Conservation (phyloP, 2,113 vertebrate species). For the Platycercus adscitus region DNA sequence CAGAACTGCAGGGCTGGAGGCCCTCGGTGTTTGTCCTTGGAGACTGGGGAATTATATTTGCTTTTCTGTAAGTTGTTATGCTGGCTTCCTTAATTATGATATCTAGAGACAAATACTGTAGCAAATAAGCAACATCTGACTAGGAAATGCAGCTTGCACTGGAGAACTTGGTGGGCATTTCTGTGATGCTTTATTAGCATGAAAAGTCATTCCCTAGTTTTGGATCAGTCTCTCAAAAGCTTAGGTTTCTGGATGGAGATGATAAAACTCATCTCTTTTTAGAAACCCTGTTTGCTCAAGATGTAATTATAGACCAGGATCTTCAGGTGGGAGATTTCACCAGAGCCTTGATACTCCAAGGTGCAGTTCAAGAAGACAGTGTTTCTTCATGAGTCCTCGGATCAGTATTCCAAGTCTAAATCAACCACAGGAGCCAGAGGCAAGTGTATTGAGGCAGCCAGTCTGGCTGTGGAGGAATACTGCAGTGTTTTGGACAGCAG, state of each 20-base stretch:
- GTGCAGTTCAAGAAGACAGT: not conserved
- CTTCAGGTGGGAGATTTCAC: not conserved
- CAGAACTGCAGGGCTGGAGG: not conserved
- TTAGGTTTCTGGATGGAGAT: not conserved
- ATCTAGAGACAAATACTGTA: not conserved
- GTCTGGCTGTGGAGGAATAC: not conserved
- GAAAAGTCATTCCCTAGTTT: not conserved
- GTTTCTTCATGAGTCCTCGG: not conserved
- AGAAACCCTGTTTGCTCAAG: not conserved
- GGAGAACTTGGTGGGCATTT: not conserved
- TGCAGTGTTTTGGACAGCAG: not conserved
- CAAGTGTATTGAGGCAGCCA: not conserved
- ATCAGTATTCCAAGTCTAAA: not conserved
- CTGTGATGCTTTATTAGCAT: not conserved
- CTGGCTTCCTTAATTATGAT: not conserved
- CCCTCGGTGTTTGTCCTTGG: not conserved
- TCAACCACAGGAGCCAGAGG: not conserved
- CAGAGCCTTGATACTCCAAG: not conserved
- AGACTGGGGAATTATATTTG: rapidly evolving
- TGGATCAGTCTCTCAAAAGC: not conserved
- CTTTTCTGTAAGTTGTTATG: not conserved
- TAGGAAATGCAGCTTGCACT: not conserved
- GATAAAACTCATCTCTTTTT: not conserved
- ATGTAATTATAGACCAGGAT: not conserved
- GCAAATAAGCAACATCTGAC: not conserved